phyloP scores from a whole-genome alignment of 2,113 vertebrate genomes.

The Lycocorax pyrrhopterus region DNA sequence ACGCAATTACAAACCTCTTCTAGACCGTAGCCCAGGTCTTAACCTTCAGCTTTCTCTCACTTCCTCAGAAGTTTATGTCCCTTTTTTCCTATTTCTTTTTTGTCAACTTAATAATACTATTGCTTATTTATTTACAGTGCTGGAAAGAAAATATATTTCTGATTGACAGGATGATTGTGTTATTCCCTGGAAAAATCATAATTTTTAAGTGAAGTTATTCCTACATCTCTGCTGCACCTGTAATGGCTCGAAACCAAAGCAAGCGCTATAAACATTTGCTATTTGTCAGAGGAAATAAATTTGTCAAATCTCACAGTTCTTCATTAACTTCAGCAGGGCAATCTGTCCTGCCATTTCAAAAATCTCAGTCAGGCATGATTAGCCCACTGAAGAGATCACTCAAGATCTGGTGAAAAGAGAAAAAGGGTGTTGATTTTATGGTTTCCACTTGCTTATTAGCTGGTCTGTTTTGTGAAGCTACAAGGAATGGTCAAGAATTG shows the following conservation, averaged over 20 bases:
- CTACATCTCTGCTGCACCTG: slow-evolving; percentile 43
- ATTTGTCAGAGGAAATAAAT: slow-evolving; percentile 68
- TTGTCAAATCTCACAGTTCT: slow-evolving; percentile 54
- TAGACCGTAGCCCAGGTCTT: not conserved
- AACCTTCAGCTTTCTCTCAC: not conserved
- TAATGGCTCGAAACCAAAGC: slow-evolving; percentile 67
- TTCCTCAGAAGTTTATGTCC: slow-evolving; percentile 14
- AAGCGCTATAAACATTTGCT: slow-evolving; percentile 52
- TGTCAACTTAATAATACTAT: slow-evolving; percentile 62
- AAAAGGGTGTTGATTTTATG: not conserved
- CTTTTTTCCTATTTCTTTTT: slow-evolving; percentile 29
- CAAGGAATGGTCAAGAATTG: not conserved
- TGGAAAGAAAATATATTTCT: slow-evolving; percentile 59
- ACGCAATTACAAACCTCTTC: slow-evolving; percentile 35
- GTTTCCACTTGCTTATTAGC: not conserved
- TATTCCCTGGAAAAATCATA: slow-evolving; percentile 54
- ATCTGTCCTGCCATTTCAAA: not conserved
- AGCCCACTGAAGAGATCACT: not conserved
- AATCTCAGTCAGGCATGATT: not conserved
- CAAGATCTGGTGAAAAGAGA: not conserved
- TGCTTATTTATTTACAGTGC: slow-evolving; percentile 50
- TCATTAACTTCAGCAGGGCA: slow-evolving; percentile 57
- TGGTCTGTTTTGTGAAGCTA: not conserved
- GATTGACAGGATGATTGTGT: slow-evolving; percentile 62
- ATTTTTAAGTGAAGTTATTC: slow-evolving; percentile 61